Evolutionary conservation across 2,797 vertebrate species (phyloP), one percentile per base, ranked within the genome.

Genomic region (Hybognathus amarus): DNA sequence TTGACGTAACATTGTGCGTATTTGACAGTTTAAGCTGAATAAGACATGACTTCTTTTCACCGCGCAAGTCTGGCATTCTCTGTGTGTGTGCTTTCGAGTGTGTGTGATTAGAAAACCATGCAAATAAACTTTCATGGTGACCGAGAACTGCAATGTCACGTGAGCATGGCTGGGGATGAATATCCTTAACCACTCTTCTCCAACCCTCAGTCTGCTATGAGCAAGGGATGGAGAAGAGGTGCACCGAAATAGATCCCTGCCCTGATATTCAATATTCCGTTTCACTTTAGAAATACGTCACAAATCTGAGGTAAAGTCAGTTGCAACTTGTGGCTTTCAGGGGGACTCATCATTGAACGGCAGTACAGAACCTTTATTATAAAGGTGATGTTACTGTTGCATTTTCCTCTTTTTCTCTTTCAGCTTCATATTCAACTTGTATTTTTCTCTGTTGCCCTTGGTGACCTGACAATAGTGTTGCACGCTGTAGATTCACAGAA

Each of bases 371-470:
- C 20, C 20, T 22, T 38, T 18, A 40, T 59, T 59, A 13, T 76
- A 5, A 59, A 76, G 33, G 52, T 56, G 18, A 59, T 59, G 33
- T 24, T 40, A 13, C 52, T 40, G 22, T 80, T 76, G 87, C 87
- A 88, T 86, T 71, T 77, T 82, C 82, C 59, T 77, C 80, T 86
- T 77, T 50, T 85, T 66, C 84, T 89, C 87, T 84, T 81, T 84
- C 75, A 38, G 69, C 88, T 68, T 89, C 85, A 80, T 85, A 66
- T 47, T 45, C 38, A 75, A 5, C 54, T 50, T 74, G 33, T 27
- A 24, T 52, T 47, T 82, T 63, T 38, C 52, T 68, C 22, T 11
- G 38, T 59, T 50, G 30, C 70, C 78, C 66, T 59, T 59, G n/a
- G 40, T 70, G 64, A 81, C 77, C 84, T 33, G 27, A 38, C 8